Base-by-base conservation (phyloP, 2,888 invertebrate species). In the Hoplodrina blanda region DNA sequence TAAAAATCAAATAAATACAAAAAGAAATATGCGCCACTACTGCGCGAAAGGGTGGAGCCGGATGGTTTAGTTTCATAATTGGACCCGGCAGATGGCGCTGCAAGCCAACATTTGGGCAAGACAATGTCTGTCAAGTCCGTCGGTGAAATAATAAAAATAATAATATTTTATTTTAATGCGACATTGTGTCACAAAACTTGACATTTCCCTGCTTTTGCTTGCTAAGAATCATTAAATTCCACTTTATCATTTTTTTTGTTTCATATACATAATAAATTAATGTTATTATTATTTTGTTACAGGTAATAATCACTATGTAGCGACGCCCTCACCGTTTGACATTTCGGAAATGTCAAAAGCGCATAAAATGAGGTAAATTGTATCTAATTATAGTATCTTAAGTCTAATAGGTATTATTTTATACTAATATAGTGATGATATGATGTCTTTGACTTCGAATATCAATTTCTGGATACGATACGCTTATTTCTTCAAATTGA, bases 281-380 rank as follows among this genome's bases (percentile, higher is more conserved):
- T 53, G 37, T 53, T 69, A 56, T 69, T 69, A 61, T 81, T 77
- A 70, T 70, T 66, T 76, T 64, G 67, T 78, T 77, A 20, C 81
- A 78, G 78, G 78, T 78, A 78, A 69, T 55, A 55, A 70, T 70
- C 41, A 57, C 25, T 52, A 25, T 20, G 25, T 49, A 25, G 44
- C 66, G 33, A 44, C 56, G 70, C 49, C 33, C 33, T 30, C 57
- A 25, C 44, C 37, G 15, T 15, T 54, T 76, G 81, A 69, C 77
- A 77, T 77, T 77, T 76, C 3, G 8, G n/a, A 80, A 77, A 77
- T 77, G 77, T 76, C 81, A 77, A 59, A 80, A 55, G 76, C 64
- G 57, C 46, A 60, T 80, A 52, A 62, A 76, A 76, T 55, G 54
- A 80, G 77, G 81, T 77, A 80, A 76, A 80, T 55, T 64, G 25